Evolutionary conservation across 2,888 invertebrate species (phyloP).

Genomic region (Brachycybe producta): DNA sequence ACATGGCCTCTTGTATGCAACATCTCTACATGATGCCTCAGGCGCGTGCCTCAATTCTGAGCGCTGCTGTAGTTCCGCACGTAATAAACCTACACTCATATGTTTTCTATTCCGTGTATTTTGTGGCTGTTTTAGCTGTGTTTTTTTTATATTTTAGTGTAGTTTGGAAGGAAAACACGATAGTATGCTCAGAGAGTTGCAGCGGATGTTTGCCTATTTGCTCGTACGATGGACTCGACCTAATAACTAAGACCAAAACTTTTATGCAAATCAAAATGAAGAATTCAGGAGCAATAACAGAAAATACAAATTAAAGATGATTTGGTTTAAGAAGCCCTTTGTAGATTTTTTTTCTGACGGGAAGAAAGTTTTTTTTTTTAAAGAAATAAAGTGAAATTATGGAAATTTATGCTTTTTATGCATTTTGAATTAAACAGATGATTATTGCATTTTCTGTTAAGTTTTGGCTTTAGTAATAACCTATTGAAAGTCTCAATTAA

Average conservation of each 20-base stretch:
- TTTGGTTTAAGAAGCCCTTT: too few species aligned
- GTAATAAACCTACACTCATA: slow-evolving; percentile 10
- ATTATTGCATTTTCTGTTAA: slow-evolving; percentile 17
- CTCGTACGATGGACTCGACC: too few species aligned
- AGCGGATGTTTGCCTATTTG: slow-evolving; percentile 89
- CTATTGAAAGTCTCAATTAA: too few species aligned
- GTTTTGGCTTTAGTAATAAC: background rate
- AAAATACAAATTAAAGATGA: too few species aligned
- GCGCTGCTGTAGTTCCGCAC: slow-evolving; percentile 54
- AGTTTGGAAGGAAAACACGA: slow-evolving; percentile 58
- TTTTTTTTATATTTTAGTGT: slow-evolving; percentile 33
- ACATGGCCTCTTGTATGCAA: slow-evolving; percentile 96
- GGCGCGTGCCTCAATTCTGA: slow-evolving; percentile 68
- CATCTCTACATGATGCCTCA: slow-evolving; percentile 96
- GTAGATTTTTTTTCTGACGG: too few species aligned
- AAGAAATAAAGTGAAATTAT: background rate
- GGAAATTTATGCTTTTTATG: background rate
- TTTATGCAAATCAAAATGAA: too few species aligned
- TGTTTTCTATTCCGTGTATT: background rate
- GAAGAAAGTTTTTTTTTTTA: too few species aligned
- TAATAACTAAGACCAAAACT: too few species aligned
- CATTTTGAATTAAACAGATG: too few species aligned
- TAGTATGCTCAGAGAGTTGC: slow-evolving; percentile 69
- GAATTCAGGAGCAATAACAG: too few species aligned
- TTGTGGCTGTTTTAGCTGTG: background rate